Evolutionary conservation across 1,140 invertebrate genomes (phyloP), one percentile per base, ranked within the genome.

Genomic region (Heliconius melpomene): DNA sequence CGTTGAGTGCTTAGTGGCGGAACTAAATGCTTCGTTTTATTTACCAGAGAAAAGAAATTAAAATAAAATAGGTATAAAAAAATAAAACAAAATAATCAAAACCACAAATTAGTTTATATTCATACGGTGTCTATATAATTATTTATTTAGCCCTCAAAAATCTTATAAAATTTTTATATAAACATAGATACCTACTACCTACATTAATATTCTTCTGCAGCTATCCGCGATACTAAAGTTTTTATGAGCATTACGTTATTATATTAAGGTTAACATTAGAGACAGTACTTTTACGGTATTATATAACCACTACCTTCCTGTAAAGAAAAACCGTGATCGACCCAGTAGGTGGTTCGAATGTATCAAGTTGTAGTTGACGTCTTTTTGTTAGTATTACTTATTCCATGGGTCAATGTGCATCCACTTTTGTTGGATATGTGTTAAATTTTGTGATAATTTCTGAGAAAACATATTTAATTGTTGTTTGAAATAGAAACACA

Each of bases 301-400:
- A 77, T 84, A 86, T 85, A 88, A 90, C 87, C 87, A 81, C 78
- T 83, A 86, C 86, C 89, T 93, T 94, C 91, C 92, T 92, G 93
- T 92, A 93, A 94, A 84, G 73, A 76, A 88, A 94, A 86, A 93
- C 85, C 75, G 26, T 77, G 79, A 87, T 88, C 85, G 84, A 86
- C 78, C 84, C 79, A 85, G 87, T 89, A 88, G 91, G 90, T 90
- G 88, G 88, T 76, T 89, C 85, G 50, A 84, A 82, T 86, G 81
- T 88, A 89, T 90, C 88, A 79, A 82, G 84, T 66, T 66, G 26
- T 16, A 83, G 85, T 81, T 79, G 83, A 79, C 81, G 81, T 86
- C 83, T 83, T 79, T 85, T 88, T 82, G 83, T 74, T 72, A 83
- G 60, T 85, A 80, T 32, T 73, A 29, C 11, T 57, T 38, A 54